Percentiles rank a stretch among this genome's conserved stretches.
Conservation (phyloP, 1,140 invertebrate genomes). For the Diprion similis region DNA sequence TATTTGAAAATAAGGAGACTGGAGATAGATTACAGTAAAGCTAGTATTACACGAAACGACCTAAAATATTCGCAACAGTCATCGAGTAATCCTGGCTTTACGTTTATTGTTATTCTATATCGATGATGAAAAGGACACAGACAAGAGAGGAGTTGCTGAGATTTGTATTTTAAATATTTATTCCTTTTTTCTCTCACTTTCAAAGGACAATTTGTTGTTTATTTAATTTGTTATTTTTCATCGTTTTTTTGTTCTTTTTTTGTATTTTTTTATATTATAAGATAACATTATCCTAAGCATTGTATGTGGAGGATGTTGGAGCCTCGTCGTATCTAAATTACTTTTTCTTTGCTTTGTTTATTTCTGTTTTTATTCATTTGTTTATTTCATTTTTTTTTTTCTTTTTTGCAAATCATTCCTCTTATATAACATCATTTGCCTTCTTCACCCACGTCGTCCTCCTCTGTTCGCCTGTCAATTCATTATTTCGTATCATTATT, state of each 20-base stretch:
- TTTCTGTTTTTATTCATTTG: too few relatives aligned
- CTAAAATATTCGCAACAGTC: too few relatives aligned
- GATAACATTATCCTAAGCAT: slow-evolving; percentile 64
- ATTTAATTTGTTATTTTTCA: slow-evolving; percentile 63
- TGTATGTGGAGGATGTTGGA: slow-evolving; percentile 46
- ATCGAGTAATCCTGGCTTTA: too few relatives aligned
- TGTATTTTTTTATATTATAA: slow-evolving; percentile 64
- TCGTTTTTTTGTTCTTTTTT: slow-evolving; percentile 50
- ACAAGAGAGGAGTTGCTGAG: background rate
- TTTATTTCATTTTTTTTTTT: too few relatives aligned
- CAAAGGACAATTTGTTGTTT: background rate
- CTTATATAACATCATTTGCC: slow-evolving; percentile 58
- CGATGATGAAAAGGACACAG: too few relatives aligned
- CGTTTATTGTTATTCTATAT: too few relatives aligned
- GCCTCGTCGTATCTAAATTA: slow-evolving; percentile 61
- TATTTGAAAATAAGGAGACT: too few relatives aligned
- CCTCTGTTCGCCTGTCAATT: background rate
- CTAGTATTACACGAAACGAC: background rate
- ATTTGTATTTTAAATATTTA: background rate
- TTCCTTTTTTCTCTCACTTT: background rate
- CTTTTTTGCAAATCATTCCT: too few relatives aligned
- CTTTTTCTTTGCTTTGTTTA: slow-evolving; percentile 28
- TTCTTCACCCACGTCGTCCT: slow-evolving; percentile 40
- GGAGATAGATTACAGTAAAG: background rate
- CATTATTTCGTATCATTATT: background rate